These are phyloP conservation scores for Dendrolimus kikuchii DNA, from an alignment of 1,140 invertebrate genomes.

Conservation along the genomic window DNA sequence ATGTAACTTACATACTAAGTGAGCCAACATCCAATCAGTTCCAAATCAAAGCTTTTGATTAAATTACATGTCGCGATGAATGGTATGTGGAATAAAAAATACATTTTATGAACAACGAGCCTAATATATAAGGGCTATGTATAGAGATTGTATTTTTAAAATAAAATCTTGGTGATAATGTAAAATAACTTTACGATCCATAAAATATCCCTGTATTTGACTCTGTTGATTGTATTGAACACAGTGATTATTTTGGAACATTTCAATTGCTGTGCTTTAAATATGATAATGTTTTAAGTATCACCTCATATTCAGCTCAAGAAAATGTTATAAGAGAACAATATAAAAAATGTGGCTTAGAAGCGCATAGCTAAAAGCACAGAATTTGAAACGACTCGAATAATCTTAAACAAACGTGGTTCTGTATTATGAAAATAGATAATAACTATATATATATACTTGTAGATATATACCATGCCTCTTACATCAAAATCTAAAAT, in stretches of 20 bases:
- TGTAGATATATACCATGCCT: slow-evolving; percentile 40
- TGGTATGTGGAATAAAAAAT: slow-evolving; percentile 1
- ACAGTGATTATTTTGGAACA: slow-evolving; percentile 44
- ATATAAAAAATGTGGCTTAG: not conserved
- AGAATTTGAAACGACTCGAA: slow-evolving; percentile 46
- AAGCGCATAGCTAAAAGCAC: slow-evolving; percentile 4
- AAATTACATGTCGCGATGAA: slow-evolving; percentile 29
- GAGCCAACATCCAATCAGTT: slow-evolving; percentile 54
- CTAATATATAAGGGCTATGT: slow-evolving; percentile 14
- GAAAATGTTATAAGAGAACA: not conserved
- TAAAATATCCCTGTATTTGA: slow-evolving; percentile 70
- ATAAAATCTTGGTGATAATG: slow-evolving; percentile 8
- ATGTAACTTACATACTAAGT: slow-evolving; percentile 29
- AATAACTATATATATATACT: slow-evolving; percentile 49
- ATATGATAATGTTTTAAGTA: not conserved
- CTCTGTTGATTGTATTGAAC: slow-evolving; percentile 67
- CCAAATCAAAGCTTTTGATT: slow-evolving; percentile 69
- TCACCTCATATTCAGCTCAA: too few species aligned
- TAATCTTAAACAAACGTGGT: slow-evolving; percentile 50
- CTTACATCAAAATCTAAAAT: slow-evolving; percentile 13
- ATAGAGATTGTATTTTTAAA: slow-evolving; percentile 33
- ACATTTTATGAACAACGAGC: slow-evolving; percentile 12
- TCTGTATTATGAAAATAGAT: slow-evolving; percentile 65
- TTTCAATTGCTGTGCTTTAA: slow-evolving; percentile 37
- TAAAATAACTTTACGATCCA: slow-evolving; percentile 39